Conservation (phyloP, 1,140 invertebrate genomes). For the Orchestia grillus region DNA sequence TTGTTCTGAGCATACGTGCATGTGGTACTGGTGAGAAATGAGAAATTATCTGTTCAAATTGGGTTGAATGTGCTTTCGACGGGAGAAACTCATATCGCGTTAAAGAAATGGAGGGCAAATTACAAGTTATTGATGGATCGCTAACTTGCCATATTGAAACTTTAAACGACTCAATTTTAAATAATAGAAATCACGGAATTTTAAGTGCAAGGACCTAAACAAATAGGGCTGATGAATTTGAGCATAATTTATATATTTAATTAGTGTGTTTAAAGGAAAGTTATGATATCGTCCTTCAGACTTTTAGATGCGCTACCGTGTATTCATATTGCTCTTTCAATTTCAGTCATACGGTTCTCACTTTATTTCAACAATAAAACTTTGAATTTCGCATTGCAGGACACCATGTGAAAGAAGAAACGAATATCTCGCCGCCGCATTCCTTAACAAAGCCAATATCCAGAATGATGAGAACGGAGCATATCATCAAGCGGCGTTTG, state of each 20-base stretch:
- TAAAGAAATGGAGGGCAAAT: background rate
- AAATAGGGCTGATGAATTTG: no score
- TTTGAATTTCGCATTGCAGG: background rate
- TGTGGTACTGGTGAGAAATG: no score
- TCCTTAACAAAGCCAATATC: background rate
- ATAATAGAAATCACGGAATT: no score
- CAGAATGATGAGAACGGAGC: background rate
- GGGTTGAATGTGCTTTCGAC: background rate
- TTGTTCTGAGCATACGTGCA: no score
- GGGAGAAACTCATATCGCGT: background rate
- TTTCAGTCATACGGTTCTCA: background rate
- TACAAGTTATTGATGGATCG: background rate
- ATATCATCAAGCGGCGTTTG: background rate
- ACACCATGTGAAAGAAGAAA: background rate
- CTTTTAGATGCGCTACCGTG: no score
- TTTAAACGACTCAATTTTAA: background rate
- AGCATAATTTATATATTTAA: no score
- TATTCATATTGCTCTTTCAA: background rate
- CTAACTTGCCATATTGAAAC: background rate
- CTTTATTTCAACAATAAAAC: background rate
- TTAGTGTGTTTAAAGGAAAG: no score
- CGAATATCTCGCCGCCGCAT: background rate
- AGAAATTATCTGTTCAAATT: no score
- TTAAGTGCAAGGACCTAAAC: no score
- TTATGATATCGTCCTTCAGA: no score